A percentile compares a stretch with the other conserved stretches of the same genome.
These are phyloP conservation scores for Sebastiscus albofasciatus DNA, from an alignment of 2,797 vertebrate genomes.

Conservation along the genomic window DNA sequence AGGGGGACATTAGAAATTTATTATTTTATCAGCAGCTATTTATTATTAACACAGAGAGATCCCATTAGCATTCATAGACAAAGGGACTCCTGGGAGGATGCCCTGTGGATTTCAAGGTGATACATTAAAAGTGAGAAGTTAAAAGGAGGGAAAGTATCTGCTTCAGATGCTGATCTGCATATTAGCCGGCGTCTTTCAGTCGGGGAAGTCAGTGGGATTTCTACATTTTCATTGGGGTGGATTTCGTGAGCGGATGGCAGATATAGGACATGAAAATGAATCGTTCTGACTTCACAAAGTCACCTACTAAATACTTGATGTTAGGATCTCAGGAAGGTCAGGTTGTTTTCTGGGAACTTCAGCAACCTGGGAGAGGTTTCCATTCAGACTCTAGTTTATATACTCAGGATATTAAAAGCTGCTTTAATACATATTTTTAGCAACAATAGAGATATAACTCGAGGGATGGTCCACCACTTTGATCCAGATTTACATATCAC, in stretches of 20 bases:
- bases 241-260: constrained; percentile 17
- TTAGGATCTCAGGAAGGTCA: neutral
- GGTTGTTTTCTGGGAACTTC: neutral
- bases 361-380: neutral
- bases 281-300: constrained; percentile 11
- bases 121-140: constrained; percentile 56
- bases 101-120: constrained; percentile 73
- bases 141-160: constrained; percentile 29
- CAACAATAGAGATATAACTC: neutral
- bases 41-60: constrained; percentile 80
- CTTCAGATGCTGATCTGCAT: constrained; percentile 41
- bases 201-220: constrained; percentile 8
- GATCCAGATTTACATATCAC: neutral
- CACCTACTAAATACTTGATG: constrained; percentile 12
- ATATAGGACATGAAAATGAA: constrained; percentile 28
- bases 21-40: constrained; percentile 80
- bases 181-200: constrained; percentile 22
- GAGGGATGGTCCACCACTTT: neutral
- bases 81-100: constrained; percentile 69
- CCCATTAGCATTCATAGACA: constrained; percentile 77
- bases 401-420: neutral
- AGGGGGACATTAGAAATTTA: constrained; percentile 80
- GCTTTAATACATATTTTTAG: neutral
- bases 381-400: neutral
- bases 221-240: constrained; percentile 9